Percentiles rank a stretch among this genome's conserved stretches.
These are phyloP conservation scores for Craterocephalus amniculus DNA, from an alignment of 2,797 vertebrate genomes.

Conservation along the genomic window DNA sequence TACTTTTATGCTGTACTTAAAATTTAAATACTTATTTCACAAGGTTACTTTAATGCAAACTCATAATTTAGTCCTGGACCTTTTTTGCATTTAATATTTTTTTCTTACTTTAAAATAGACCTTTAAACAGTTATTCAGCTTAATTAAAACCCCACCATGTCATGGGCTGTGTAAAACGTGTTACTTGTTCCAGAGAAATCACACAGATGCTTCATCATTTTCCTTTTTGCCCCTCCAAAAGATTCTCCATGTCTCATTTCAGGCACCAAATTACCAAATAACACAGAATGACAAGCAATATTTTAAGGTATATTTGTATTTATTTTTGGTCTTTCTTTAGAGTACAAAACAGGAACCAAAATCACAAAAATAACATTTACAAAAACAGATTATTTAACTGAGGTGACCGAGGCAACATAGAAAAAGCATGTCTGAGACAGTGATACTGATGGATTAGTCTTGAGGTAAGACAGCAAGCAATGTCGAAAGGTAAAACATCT, in stretches of 20 bases:
- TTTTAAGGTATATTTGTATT: conserved; percentile 75
- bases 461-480: conserved; percentile 76
- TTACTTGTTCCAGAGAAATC: too few relatives aligned
- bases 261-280: background rate
- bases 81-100: too few relatives aligned
- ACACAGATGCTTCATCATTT: background rate
- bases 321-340: conserved; percentile 85
- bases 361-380: conserved; percentile 83
- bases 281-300: conserved; percentile 5
- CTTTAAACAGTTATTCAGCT: too few relatives aligned
- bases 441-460: conserved; percentile 71
- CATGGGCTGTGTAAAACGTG: too few relatives aligned
- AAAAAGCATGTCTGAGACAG: conserved; percentile 78
- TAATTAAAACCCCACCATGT: too few relatives aligned
- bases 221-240: background rate
- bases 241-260: background rate
- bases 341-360: conserved; percentile 86
- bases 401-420: conserved; percentile 82
- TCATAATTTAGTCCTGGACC: too few relatives aligned
- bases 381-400: conserved; percentile 82
- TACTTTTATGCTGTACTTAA: too few relatives aligned
- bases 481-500: conserved; percentile 62
- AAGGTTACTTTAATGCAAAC: too few relatives aligned
- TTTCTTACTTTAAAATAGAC: too few relatives aligned
- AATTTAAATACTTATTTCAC: too few relatives aligned